Base-by-base conservation (phyloP, 2,113 vertebrate genomes). In the Henicopernis longicauda region DNA sequence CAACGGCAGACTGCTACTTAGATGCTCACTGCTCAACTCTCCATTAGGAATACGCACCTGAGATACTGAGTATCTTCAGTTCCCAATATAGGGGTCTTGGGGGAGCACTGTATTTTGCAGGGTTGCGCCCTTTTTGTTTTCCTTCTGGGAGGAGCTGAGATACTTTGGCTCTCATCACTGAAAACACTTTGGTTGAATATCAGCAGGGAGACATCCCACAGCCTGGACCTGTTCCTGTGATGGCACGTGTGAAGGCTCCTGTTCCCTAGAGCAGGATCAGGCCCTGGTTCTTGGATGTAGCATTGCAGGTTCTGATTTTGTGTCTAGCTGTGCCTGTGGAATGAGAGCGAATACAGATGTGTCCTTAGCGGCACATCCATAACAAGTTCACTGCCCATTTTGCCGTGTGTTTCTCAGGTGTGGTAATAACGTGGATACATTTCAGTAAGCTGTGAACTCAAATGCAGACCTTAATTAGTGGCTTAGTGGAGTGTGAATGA, bases 251-350 rank as follows among this genome's bases (percentile, higher is more conserved):
- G 2, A 61, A 66, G 32, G 40, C 11, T 78, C 3, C 38, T 23
- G 3, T 59, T 93, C 27, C 52, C 11, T 6, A 17, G 9, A 16
- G 69, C 19, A 19, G 49, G 40, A 79, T 57, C 69, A 52, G 36
- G 13, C 72, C 52, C 61, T 63, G 49, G 50, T 50, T 61, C 27
- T 40, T 20, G 26, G 21, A 38, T 17, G 9, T 40, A 47, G n/a
- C 0, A 0, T 5, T 42, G 20, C 32, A 23, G 63, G 69, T 71
- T 67, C 40, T 3, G 0, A 13, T 32, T 17, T 7, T 38, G 32
- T 47, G 50, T 21, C 23, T 52, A 10, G 13, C 69, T 57, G 34
- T 61, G 50, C 52, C 55, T 65, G 44, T 47, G 40, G 67, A 73
- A 55, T 1, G 6, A 62, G 50, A 38, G 42, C 58, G 50, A 71